These are phyloP conservation scores for Campoletis raptor DNA, from an alignment of 2,888 invertebrate genomes.

Conservation along the genomic window DNA sequence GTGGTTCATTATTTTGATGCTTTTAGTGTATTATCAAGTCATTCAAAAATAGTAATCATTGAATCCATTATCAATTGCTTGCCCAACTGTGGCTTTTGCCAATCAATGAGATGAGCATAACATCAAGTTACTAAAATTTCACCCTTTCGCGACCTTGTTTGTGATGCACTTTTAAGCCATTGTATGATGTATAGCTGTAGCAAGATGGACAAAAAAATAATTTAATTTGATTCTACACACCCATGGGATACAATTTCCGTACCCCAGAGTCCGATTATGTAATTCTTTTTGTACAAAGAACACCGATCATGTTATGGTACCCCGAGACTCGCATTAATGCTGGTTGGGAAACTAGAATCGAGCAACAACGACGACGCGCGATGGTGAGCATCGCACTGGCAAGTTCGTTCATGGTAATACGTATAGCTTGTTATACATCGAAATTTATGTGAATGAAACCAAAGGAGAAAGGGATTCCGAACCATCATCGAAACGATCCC, in stretches of 20 bases:
- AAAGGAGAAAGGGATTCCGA: slow-evolving; percentile 55
- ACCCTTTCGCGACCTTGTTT: neutral
- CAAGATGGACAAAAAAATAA: neutral
- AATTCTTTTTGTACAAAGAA: neutral
- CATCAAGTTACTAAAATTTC: neutral
- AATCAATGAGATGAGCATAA: neutral
- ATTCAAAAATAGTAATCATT: neutral
- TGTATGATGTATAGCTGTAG: neutral
- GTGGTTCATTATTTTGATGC: neutral
- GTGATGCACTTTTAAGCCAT: neutral
- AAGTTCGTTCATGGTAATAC: slow-evolving; percentile 15
- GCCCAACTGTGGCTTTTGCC: neutral
- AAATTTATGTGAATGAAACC: slow-evolving; percentile 35
- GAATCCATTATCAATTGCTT: neutral
- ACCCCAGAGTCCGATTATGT: neutral
- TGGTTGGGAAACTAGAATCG: slow-evolving; percentile 28
- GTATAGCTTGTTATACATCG: slow-evolving; percentile 20
- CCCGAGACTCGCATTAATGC: neutral
- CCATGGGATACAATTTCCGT: neutral
- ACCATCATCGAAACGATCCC: slow-evolving; percentile 67
- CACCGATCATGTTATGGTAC: neutral
- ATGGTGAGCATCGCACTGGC: slow-evolving; percentile 10
- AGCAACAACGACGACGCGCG: neutral
- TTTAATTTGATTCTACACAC: neutral
- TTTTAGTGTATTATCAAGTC: neutral